Evolutionary conservation across 2,888 invertebrate species (phyloP).

Genomic region (Chouioia cunea): DNA sequence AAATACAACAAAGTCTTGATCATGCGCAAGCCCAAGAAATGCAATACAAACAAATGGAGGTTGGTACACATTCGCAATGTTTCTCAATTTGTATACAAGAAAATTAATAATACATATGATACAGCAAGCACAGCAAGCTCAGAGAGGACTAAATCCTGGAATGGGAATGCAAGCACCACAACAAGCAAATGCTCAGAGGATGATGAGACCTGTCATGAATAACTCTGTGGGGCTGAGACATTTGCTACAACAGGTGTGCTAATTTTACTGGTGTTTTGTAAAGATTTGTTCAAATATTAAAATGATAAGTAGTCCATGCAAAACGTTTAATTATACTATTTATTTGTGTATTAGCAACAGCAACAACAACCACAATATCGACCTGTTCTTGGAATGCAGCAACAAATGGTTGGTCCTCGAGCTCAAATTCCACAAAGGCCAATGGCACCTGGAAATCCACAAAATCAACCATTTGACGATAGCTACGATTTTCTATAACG

Average conservation of each 20-base stretch:
- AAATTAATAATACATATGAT: not conserved
- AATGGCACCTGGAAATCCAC: slow-evolving; percentile 65
- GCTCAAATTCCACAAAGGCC: slow-evolving; percentile 68
- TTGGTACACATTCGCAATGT: slow-evolving; percentile 61
- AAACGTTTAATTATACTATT: not conserved
- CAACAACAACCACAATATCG: slow-evolving; percentile 79
- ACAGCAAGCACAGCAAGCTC: slow-evolving; percentile 65
- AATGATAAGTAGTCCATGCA: slow-evolving; percentile 23
- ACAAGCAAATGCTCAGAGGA: slow-evolving; percentile 73
- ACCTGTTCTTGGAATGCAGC: slow-evolving; percentile 73
- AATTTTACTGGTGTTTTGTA: too few relatives aligned
- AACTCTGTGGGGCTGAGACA: slow-evolving; percentile 86
- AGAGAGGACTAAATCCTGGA: slow-evolving; percentile 61
- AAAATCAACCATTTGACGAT: slow-evolving; percentile 71
- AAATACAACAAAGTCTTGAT: slow-evolving; percentile 77
- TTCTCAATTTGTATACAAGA: not conserved
- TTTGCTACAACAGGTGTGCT: slow-evolving; percentile 80
- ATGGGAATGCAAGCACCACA: slow-evolving; percentile 64
- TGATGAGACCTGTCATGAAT: slow-evolving; percentile 81
- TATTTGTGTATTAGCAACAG: slow-evolving; percentile 26
- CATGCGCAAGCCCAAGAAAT: slow-evolving; percentile 85
- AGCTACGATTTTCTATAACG: slow-evolving; percentile 68
- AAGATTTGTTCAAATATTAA: too few relatives aligned
- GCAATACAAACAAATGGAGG: slow-evolving; percentile 83
- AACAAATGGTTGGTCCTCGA: slow-evolving; percentile 70